Conservation (phyloP, 2,113 vertebrate genomes). For the Clarias batrachus region DNA sequence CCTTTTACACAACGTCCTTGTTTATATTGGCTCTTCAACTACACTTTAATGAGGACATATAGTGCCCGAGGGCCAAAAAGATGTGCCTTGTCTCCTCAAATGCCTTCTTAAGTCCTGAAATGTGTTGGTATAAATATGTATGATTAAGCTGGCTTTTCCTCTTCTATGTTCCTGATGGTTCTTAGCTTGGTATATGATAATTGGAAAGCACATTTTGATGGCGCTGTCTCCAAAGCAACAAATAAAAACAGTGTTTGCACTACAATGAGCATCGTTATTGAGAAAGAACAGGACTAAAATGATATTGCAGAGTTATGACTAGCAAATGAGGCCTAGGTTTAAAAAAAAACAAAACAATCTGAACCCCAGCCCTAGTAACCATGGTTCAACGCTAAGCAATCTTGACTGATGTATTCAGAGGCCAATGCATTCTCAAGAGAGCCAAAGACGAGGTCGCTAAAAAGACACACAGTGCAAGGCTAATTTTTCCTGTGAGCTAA, state of each 20-base stretch:
- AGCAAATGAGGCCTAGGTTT: slow-evolving; percentile 17
- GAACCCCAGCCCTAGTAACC: slow-evolving; percentile 19
- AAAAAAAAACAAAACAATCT: slow-evolving; percentile 12
- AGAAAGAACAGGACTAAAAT: slow-evolving; percentile 11
- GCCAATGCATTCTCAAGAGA: slow-evolving; percentile 25
- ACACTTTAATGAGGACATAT: slow-evolving; percentile 50
- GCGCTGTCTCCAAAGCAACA: slow-evolving; percentile 17
- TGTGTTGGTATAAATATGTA: neutral
- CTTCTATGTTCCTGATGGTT: neutral
- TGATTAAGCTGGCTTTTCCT: neutral
- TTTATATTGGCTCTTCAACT: slow-evolving; percentile 14
- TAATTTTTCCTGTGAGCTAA: slow-evolving; percentile 60
- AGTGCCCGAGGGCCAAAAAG: slow-evolving; percentile 44
- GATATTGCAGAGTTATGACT: slow-evolving; percentile 20
- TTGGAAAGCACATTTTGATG: slow-evolving; percentile 17
- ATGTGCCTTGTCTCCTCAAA: slow-evolving; percentile 10
- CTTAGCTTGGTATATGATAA: slow-evolving; percentile 4
- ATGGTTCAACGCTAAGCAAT: slow-evolving; percentile 24
- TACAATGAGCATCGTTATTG: neutral
- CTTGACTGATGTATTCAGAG: slow-evolving; percentile 25
- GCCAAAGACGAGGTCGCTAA: slow-evolving; percentile 23
- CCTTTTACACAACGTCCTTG: slow-evolving; percentile 53
- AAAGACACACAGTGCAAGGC: slow-evolving; percentile 11
- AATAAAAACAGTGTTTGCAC: slow-evolving; percentile 5
- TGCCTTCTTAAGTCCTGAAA: neutral